These are phyloP conservation scores for Phrixothrix hirtus DNA, from an alignment of 2,888 invertebrate genomes.

Conservation along the genomic window DNA sequence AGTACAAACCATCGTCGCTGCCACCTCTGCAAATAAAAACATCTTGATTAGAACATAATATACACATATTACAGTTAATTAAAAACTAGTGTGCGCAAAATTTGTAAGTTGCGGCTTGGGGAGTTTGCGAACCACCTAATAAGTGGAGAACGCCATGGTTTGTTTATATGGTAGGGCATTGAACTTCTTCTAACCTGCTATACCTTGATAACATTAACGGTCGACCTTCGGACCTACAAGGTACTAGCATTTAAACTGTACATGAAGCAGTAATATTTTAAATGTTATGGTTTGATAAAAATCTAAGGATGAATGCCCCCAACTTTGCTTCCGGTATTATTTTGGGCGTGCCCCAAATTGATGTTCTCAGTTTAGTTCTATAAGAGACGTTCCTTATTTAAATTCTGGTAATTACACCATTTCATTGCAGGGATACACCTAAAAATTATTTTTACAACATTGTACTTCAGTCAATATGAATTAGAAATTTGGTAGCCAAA, in stretches of 20 bases:
- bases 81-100: constrained; percentile 17
- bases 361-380: too few species aligned
- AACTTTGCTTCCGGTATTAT: not conserved
- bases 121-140: constrained; percentile 13
- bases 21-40: constrained; percentile 82
- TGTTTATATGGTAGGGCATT: constrained; percentile 24
- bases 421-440: too few species aligned
- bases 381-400: too few species aligned
- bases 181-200: constrained; percentile 23
- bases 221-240: constrained; percentile 17
- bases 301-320: not conserved
- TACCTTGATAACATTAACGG: constrained; percentile 19
- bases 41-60: constrained; percentile 16
- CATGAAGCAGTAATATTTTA: not conserved
- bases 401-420: too few species aligned
- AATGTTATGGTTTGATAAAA: not conserved
- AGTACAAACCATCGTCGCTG: constrained; percentile 97
- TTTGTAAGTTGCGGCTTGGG: constrained; percentile 13
- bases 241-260: not conserved
- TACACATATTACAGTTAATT: constrained; percentile 20
- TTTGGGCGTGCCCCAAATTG: too few species aligned
- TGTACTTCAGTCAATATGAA: too few species aligned
- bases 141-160: constrained; percentile 12
- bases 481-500: not conserved
- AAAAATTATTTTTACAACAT: too few species aligned